Evolutionary conservation across 2,888 invertebrate species (phyloP), one percentile per base, ranked within the genome.

Genomic region (Mellilla xanthometata): DNA sequence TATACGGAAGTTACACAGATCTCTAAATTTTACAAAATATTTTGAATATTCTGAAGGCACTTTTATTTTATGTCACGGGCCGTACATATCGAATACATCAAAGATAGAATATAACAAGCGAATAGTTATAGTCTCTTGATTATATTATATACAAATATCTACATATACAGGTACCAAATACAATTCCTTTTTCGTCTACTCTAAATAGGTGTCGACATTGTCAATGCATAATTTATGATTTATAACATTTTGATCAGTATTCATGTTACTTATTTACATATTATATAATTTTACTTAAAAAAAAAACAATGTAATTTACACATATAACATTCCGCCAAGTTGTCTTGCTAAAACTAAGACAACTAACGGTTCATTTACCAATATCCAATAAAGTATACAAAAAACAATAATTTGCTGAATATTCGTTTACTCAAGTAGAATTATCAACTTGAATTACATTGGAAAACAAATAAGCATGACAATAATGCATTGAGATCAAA

Each of bases 31-130:
- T 45, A 39, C 39, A 39, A 39, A 39, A 45, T 45, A 39, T 39
- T 24, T n/a, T 34, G 19, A 28, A 41, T 19, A 30, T 39, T 38
- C 19, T 27, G 12, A 52, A 55, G 52, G 55, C 55, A 50, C 52
- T 52, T 50, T 22, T 43, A 45, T 40, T 39, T 33, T 42, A 48
- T 34, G 29, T 44, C 47, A 35, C 23, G 13, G 43, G 31, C 33
- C 33, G 19, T 15, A 24, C 24, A 2, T 30, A 22, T 13, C 3
- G 7, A 34, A 39, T 40, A 46, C 30, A 46, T 36, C 32, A 23
- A 46, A 46, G 34, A 27, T 46, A 46, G 35, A 40, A 24, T 46
- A 39, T 36, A 36, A 46, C 40, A 36, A 36, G 46, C 46, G 15
- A 40, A 32, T 15, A 36, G 36, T 36, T 46, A 29, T 29, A 46